These are phyloP conservation scores for Pollimyrus isidori DNA, from an alignment of 2,113 vertebrate species.

Conservation along the genomic window DNA sequence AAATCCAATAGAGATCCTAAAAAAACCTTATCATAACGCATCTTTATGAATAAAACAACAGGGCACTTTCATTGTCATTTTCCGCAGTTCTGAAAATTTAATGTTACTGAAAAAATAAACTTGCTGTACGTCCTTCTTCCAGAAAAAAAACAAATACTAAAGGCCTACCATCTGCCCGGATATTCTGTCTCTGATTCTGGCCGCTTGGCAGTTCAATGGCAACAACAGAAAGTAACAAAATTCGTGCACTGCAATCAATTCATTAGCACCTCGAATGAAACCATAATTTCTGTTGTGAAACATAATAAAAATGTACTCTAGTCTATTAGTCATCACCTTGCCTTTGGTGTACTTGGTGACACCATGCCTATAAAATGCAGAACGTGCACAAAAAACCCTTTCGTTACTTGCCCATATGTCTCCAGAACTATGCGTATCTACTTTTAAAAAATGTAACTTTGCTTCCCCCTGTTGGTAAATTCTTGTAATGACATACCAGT, in stretches of 20 bases:
- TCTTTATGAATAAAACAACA: background rate
- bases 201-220: background rate
- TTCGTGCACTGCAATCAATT: background rate
- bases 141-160: background rate
- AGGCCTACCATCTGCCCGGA: background rate
- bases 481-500: background rate
- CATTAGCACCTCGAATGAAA: background rate
- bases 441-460: background rate
- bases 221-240: background rate
- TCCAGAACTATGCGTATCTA: background rate
- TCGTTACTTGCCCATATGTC: background rate
- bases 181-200: background rate
- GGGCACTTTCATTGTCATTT: background rate
- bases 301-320: background rate
- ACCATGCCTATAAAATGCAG: background rate
- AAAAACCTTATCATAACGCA: background rate
- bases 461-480: background rate
- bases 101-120: background rate
- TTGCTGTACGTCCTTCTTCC: background rate
- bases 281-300: background rate
- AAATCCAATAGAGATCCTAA: background rate
- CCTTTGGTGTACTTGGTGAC: background rate
- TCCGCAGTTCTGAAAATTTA: background rate
- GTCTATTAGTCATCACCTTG: background rate
- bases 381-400: background rate